Evolutionary conservation across 1,140 invertebrate genomes (phyloP).

Genomic region (Lasaia peninsularis): DNA sequence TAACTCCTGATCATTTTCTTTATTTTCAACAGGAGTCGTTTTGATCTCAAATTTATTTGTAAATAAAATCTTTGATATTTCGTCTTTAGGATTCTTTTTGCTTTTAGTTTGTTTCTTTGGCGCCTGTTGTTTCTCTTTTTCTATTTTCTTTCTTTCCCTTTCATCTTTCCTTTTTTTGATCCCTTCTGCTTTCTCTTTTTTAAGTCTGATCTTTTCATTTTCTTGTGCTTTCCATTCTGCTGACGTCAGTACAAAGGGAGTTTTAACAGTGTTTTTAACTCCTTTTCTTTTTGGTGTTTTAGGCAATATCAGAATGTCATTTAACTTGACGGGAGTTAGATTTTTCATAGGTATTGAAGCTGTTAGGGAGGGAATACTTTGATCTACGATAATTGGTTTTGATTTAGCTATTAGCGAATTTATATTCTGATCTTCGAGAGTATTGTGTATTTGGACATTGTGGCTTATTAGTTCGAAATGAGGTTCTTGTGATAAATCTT

Average conservation of each 20-base stretch:
- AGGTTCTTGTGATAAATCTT: constrained; percentile 17
- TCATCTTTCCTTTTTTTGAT: constrained; percentile 25
- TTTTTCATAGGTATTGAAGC: constrained; percentile 13
- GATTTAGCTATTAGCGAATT: neutral
- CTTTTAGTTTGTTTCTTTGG: neutral
- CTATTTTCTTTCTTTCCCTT: constrained; percentile 19
- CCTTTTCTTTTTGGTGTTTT: constrained; percentile 25
- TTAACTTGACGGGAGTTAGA: constrained; percentile 17
- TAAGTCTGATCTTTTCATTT: constrained; percentile 22
- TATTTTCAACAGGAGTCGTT: neutral
- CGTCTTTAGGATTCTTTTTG: neutral
- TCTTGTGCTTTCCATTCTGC: constrained; percentile 22
- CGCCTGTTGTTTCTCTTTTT: constrained; percentile 12
- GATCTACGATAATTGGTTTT: constrained; percentile 9
- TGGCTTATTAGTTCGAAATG: constrained; percentile 13
- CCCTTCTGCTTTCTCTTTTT: constrained; percentile 26
- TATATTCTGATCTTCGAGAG: constrained; percentile 8
- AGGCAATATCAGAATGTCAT: constrained; percentile 22
- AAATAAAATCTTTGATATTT: neutral
- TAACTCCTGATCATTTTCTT: neutral
- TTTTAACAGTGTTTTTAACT: constrained; percentile 18
- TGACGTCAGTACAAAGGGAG: constrained; percentile 26
- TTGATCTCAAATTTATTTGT: neutral
- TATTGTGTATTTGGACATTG: constrained; percentile 13
- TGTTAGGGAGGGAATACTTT: constrained; percentile 12